Evolutionary conservation across 2,113 vertebrate species (phyloP).

Genomic region (Phaethon lepturus): DNA sequence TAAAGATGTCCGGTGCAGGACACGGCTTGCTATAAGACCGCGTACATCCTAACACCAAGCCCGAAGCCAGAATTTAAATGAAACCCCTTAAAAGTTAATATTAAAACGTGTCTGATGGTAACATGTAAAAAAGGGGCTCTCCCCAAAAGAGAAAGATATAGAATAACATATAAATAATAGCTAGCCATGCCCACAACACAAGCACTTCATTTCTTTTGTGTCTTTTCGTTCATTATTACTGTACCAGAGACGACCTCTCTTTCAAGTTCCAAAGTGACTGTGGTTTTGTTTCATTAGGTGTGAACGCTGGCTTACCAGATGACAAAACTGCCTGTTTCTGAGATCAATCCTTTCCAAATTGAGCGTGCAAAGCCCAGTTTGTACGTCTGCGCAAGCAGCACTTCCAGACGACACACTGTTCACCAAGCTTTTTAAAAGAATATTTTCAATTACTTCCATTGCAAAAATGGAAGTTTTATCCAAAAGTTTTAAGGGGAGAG

Average conservation of each 20-base stretch:
- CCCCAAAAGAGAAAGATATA: neutral
- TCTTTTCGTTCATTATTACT: neutral
- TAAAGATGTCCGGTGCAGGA: neutral
- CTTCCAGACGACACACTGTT: neutral
- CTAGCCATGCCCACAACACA: neutral
- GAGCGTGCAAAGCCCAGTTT: neutral
- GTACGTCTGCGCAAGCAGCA: neutral
- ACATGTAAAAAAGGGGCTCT: neutral
- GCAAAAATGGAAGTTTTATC: neutral
- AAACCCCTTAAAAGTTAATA: neutral
- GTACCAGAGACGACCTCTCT: neutral
- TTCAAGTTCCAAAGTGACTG: neutral
- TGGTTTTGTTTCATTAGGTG: neutral
- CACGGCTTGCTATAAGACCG: fast-evolving
- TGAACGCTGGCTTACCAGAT: neutral
- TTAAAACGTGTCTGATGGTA: neutral
- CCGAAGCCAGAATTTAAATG: neutral
- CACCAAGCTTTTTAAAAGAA: neutral
- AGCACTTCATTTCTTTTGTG: neutral
- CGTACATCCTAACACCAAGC: fast-evolving
- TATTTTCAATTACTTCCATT: neutral
- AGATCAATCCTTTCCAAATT: neutral
- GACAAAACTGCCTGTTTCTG: neutral
- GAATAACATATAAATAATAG: neutral
- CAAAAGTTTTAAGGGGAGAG: neutral